These are phyloP conservation scores for Drosophila mimica DNA, from an alignment of 2,888 invertebrate genomes.

Conservation along the genomic window DNA sequence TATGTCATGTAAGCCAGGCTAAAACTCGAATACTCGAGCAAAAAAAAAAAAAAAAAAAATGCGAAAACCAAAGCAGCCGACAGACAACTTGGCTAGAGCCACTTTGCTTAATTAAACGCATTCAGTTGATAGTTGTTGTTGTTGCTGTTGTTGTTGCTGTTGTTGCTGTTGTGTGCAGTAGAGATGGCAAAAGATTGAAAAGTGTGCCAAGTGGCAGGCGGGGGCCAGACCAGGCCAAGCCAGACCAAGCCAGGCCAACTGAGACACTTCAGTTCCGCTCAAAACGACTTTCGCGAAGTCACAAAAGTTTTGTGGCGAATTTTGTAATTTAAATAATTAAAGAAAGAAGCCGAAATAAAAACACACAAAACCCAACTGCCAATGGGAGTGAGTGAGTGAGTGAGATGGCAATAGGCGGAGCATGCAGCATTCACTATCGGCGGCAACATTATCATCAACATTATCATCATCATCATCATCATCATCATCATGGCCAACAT, in stretches of 20 bases:
- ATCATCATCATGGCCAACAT: conserved; percentile 24
- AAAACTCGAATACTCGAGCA: conserved; percentile 26
- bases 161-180: conserved; percentile 14
- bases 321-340: conserved; percentile 79
- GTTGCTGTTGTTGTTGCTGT: conserved; percentile 18
- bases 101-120: conserved; percentile 80
- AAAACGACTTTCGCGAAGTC: conserved; percentile 32
- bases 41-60: conserved; percentile 11
- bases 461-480: conserved; percentile 10
- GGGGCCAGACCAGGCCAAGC: neutral
- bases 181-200: conserved; percentile 56
- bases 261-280: conserved; percentile 30
- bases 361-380: neutral
- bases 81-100: conserved; percentile 70
- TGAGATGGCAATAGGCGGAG: neutral
- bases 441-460: conserved; percentile 1
- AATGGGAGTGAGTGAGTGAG: neutral
- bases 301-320: conserved; percentile 58
- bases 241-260: neutral
- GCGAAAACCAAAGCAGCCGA: conserved; percentile 36
- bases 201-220: conserved; percentile 70
- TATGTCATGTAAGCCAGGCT: conserved; percentile 17
- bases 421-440: neutral
- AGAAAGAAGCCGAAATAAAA: conserved; percentile 36
- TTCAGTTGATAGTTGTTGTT: conserved; percentile 43